Evolutionary conservation across 2,888 invertebrate genomes (phyloP).

Genomic region (Caenorhabditis sp.): DNA sequence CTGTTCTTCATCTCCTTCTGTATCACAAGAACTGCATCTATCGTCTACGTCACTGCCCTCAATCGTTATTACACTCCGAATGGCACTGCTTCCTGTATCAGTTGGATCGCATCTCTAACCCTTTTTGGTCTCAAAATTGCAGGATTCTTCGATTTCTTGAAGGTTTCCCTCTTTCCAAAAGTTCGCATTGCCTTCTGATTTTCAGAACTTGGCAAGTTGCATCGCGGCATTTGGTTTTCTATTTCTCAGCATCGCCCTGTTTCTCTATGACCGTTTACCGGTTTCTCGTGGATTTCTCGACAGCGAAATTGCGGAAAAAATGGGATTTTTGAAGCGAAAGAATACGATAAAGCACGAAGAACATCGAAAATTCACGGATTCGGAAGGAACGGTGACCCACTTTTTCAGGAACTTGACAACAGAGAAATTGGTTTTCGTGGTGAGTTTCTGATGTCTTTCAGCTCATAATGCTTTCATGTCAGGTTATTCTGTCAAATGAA

Average conservation of each 20-base stretch:
- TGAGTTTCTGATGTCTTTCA: no score
- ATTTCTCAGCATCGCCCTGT: constrained; percentile 24
- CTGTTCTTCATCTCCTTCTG: constrained; percentile 31
- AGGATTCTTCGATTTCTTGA: constrained; percentile 23
- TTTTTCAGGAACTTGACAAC: constrained; percentile 33
- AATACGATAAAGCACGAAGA: constrained; percentile 32
- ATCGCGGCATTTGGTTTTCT: constrained; percentile 30
- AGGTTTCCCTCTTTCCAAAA: constrained; percentile 15
- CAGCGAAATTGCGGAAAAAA: constrained; percentile 22
- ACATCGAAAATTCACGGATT: constrained; percentile 10
- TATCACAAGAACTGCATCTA: not conserved
- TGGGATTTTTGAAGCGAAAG: constrained; percentile 9
- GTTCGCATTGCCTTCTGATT: not conserved
- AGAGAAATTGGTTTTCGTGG: constrained; percentile 26
- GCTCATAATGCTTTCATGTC: no score
- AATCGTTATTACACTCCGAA: not conserved
- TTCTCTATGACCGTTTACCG: constrained; percentile 20
- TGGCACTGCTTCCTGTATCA: not conserved
- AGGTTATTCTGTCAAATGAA: constrained; percentile 31
- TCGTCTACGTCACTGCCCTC: constrained; percentile 8
- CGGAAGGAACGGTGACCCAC: not conserved
- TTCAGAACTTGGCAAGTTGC: constrained; percentile 25
- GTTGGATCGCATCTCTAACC: constrained; percentile 32
- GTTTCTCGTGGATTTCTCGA: constrained; percentile 5
- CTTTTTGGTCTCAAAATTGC: constrained; percentile 21